These are phyloP conservation scores for Cotesia typhae DNA, from an alignment of 1,140 invertebrate species.

Conservation along the genomic window DNA sequence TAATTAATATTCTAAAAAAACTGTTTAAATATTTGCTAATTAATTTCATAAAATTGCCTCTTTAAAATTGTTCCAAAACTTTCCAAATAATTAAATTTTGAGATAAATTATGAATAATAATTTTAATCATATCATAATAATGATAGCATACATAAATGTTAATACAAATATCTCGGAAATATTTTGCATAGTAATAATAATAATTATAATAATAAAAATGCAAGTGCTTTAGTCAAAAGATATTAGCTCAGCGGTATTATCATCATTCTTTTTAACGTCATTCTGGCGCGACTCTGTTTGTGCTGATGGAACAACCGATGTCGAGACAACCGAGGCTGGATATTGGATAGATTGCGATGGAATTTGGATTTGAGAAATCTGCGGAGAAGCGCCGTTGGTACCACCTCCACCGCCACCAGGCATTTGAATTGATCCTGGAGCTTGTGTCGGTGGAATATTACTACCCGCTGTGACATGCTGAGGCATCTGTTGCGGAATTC, in stretches of 20 bases:
- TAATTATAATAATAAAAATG: neutral
- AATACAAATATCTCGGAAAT: no score
- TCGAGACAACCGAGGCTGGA: constrained; percentile 22
- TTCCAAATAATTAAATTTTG: no score
- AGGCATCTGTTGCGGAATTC: constrained; percentile 24
- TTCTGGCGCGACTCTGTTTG: constrained; percentile 41
- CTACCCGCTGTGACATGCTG: constrained; percentile 30
- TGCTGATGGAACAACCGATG: constrained; percentile 33
- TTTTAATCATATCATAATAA: no score
- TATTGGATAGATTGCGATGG: constrained; percentile 43
- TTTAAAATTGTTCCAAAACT: no score
- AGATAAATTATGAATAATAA: no score
- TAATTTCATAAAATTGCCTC: no score
- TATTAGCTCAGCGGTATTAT: constrained; percentile 56
- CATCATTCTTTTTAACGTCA: constrained; percentile 52
- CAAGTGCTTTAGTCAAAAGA: constrained; percentile 58
- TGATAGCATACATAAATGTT: no score
- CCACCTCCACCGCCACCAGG: neutral
- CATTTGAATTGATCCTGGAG: neutral
- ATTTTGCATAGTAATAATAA: no score
- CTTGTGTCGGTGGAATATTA: constrained; percentile 32
- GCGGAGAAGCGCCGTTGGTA: neutral
- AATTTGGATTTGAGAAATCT: constrained; percentile 39
- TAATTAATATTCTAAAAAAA: no score
- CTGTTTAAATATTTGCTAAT: no score